Conservation (phyloP, 2,113 vertebrate species). For the Elgaria multicarinata region DNA sequence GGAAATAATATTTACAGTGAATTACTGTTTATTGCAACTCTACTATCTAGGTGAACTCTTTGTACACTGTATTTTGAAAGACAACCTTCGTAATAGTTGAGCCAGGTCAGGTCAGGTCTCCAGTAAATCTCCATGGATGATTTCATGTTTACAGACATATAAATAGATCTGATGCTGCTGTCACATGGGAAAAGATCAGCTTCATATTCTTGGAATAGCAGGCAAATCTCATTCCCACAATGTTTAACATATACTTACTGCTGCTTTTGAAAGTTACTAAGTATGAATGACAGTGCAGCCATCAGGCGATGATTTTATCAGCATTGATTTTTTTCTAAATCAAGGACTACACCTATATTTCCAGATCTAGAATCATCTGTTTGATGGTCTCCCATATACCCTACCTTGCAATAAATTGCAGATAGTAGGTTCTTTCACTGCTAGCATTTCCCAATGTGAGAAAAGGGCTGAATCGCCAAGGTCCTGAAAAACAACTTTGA, state of each 20-base stretch:
- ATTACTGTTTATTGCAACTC: background rate
- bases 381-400: background rate
- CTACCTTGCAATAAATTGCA: background rate
- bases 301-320: background rate
- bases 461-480: background rate
- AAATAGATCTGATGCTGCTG: constrained; percentile 62
- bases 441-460: background rate
- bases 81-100: fast-evolving
- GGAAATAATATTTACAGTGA: background rate
- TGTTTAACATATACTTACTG: fast-evolving
- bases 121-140: constrained; percentile 15
- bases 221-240: constrained; percentile 8
- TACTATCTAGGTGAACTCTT: background rate
- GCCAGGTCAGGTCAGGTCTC: constrained; percentile 47
- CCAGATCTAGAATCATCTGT: background rate
- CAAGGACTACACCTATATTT: background rate
- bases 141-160: constrained; percentile 56
- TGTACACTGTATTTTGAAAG: background rate
- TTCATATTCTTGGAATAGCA: constrained; percentile 46
- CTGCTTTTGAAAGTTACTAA: background rate
- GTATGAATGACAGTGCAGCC: fast-evolving
- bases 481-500: background rate
- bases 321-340: background rate
- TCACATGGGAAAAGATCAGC: constrained; percentile 60
- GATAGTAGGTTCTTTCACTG: background rate